These are phyloP conservation scores for Ambastaia sidthimunki DNA, from an alignment of 2,797 vertebrate genomes.

Conservation along the genomic window DNA sequence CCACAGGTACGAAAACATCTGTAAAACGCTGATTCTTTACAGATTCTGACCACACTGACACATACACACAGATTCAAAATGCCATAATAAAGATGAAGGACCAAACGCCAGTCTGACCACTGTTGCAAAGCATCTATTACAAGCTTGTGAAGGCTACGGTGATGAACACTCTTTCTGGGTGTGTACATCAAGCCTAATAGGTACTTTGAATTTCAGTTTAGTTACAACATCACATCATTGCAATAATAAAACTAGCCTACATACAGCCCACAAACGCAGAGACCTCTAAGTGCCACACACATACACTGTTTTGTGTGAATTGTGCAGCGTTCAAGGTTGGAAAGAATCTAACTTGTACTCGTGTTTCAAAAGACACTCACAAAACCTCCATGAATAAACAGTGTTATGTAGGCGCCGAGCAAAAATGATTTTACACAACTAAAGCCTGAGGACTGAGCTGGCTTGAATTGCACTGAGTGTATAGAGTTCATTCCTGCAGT, in stretches of 20 bases:
- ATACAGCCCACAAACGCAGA: background rate
- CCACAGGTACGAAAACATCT: background rate
- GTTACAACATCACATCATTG: conserved; percentile 16
- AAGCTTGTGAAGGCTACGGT: background rate
- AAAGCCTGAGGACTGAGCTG: conserved; percentile 8
- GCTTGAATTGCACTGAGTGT: conserved; percentile 25
- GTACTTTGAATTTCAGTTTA: conserved; percentile 13
- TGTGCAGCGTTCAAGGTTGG: conserved; percentile 48
- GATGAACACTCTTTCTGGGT: conserved; percentile 8
- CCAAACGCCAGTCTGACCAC: conserved; percentile 32
- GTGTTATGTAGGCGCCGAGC: conserved; percentile 22
- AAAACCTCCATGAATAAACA: conserved; percentile 27
- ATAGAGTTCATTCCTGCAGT: conserved; percentile 24
- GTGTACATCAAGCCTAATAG: conserved; percentile 35
- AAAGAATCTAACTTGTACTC: conserved; percentile 36
- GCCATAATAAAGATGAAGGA: conserved; percentile 11
- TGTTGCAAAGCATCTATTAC: conserved; percentile 12
- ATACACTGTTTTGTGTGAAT: conserved; percentile 23
- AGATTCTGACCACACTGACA: background rate
- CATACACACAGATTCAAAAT: background rate
- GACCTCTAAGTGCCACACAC: conserved; percentile 1
- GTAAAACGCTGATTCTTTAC: background rate
- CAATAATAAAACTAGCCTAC: conserved; percentile 11
- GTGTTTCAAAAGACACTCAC: conserved; percentile 27
- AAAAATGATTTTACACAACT: conserved; percentile 20